phyloP scores from a whole-genome alignment of 2,113 vertebrate species.

The Corydoras sp. region DNA sequence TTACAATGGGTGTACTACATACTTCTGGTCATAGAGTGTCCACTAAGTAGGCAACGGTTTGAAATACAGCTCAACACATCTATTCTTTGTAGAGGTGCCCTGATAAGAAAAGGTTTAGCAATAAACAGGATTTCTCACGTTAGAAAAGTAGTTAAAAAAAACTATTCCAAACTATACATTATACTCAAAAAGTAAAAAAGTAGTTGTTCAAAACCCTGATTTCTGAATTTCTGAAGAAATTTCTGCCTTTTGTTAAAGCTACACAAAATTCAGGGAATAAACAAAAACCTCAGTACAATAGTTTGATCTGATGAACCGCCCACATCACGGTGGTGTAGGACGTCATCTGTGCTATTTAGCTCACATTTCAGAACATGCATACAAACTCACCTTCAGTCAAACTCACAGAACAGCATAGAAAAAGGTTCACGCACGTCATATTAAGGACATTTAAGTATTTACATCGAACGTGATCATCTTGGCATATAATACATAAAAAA shows the following conservation, averaged over 20 bases:
- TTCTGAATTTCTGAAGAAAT: background rate
- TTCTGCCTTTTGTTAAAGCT: conserved; percentile 1
- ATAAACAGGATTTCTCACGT: background rate
- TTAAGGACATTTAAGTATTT: conserved; percentile 36
- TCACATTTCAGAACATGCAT: conserved; percentile 54
- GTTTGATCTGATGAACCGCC: background rate
- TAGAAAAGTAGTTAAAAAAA: conserved; percentile 31
- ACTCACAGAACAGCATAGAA: conserved; percentile 38
- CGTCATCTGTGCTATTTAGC: conserved; percentile 53
- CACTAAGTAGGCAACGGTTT: too few relatives aligned
- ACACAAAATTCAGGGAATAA: conserved; percentile 6
- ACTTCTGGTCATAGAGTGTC: too few relatives aligned
- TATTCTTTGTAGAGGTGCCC: conserved; percentile 1
- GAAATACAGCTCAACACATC: too few relatives aligned
- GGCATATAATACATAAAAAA: conserved; percentile 63
- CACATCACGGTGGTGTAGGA: conserved; percentile 4
- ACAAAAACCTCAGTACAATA: conserved; percentile 3
- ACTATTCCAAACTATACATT: background rate
- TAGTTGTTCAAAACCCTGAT: conserved; percentile 9
- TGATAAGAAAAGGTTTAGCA: conserved; percentile 24
- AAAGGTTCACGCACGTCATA: conserved; percentile 31
- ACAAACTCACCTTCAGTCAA: conserved; percentile 38
- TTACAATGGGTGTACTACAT: too few relatives aligned
- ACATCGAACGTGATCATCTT: conserved; percentile 54
- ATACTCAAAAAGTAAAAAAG: conserved; percentile 13